Evolutionary conservation across 2,888 invertebrate species (phyloP).

Genomic region (Dichetophora obliterata): DNA sequence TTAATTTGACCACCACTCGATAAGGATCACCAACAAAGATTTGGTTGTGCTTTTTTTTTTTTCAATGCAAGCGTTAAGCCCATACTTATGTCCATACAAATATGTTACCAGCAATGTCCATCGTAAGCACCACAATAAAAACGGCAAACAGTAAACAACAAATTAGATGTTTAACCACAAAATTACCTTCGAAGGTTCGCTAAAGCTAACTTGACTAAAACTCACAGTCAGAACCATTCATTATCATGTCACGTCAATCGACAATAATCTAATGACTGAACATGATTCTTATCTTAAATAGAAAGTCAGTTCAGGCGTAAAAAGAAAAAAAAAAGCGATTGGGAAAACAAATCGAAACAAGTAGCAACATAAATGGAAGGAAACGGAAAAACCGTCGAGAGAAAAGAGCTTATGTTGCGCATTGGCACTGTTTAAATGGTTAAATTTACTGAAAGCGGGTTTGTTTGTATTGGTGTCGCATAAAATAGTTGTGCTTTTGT

Average conservation of each 20-base stretch:
- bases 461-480: not conserved
- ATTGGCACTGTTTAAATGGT: conserved; percentile 56
- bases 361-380: not conserved
- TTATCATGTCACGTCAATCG: conserved; percentile 66
- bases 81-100: too few species aligned
- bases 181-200: conserved; percentile 5
- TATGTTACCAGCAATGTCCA: not conserved
- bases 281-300: conserved; percentile 64
- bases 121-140: not conserved
- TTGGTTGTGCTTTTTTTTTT: too few species aligned
- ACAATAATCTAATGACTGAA: conserved; percentile 64
- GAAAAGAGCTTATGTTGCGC: conserved; percentile 58
- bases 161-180: conserved; percentile 22
- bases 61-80: too few species aligned
- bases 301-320: conserved; percentile 51
- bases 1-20: too few species aligned
- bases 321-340: conserved; percentile 30
- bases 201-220: conserved; percentile 7
- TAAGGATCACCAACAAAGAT: too few species aligned
- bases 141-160: not conserved
- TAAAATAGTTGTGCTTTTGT: not conserved
- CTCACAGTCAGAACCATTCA: conserved; percentile 50
- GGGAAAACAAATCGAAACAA: conserved; percentile 26
- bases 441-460: conserved; percentile 59
- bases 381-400: conserved; percentile 18